phyloP scores from a whole-genome alignment of 92 coral and sea anemone genomes.

The Isaurus tuberculatus region DNA sequence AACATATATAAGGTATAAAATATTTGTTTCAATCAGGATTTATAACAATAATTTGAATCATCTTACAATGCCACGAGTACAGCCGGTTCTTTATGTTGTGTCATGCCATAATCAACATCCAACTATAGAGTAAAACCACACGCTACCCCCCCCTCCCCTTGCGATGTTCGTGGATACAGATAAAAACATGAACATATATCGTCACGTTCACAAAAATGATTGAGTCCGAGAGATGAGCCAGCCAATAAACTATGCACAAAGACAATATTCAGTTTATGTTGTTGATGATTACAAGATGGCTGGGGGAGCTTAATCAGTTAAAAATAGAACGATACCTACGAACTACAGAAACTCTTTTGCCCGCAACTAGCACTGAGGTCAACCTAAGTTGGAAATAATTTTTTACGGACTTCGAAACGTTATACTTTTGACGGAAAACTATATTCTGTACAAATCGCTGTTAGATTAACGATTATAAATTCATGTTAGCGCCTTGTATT shows the following conservation, averaged over 20 bases:
- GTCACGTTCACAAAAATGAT: background rate
- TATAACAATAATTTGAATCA: conserved; percentile 10
- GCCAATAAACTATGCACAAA: background rate
- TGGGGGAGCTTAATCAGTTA: too few relatives aligned
- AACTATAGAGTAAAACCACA: background rate
- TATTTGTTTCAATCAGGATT: conserved; percentile 38
- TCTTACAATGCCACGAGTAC: conserved; percentile 23
- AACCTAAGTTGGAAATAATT: background rate
- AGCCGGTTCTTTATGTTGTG: conserved; percentile 1
- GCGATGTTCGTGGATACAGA: background rate
- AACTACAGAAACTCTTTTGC: too few relatives aligned
- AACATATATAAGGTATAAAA: conserved; percentile 37
- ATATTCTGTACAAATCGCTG: background rate
- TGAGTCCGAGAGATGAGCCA: background rate
- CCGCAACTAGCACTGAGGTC: background rate
- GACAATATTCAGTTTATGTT: background rate
- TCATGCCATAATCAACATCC: background rate
- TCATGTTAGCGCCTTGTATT: background rate
- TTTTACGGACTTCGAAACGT: background rate
- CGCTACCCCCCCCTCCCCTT: background rate
- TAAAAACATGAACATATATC: background rate
- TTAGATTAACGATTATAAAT: background rate
- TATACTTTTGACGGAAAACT: background rate
- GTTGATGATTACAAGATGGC: too few relatives aligned
- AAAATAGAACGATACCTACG: too few relatives aligned